phyloP scores from a whole-genome alignment of 2,797 vertebrate genomes.

The Coreius guichenoti region DNA sequence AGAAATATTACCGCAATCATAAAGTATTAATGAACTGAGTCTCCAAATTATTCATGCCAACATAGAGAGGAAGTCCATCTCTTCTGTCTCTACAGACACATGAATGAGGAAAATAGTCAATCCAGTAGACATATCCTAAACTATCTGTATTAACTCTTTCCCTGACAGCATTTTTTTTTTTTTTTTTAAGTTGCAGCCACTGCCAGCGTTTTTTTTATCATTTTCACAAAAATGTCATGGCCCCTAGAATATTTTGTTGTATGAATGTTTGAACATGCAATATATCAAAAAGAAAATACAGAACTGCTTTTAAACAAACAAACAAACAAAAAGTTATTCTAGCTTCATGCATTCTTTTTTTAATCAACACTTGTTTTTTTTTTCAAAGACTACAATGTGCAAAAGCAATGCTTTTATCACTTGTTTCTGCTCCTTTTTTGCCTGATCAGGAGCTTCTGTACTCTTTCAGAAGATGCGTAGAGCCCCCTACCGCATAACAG shows the following conservation, averaged over 20 bases:
- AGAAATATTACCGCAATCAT: slow-evolving; percentile 32
- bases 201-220: not conserved
- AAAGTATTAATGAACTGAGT: slow-evolving; percentile 37
- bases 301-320: no score
- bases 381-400: no score
- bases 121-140: not conserved
- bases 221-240: not conserved
- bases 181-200: no score
- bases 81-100: not conserved
- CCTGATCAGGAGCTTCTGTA: not conserved
- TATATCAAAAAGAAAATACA: no score
- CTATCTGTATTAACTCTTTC: not conserved
- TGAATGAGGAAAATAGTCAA: not conserved
- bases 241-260: not conserved
- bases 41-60: slow-evolving; percentile 35
- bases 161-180: not conserved
- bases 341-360: no score
- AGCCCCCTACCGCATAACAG: not conserved
- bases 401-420: no score
- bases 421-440: no score
- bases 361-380: no score
- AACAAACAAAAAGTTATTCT: no score
- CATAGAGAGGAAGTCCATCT: slow-evolving; percentile 10
- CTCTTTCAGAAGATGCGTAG: not conserved
- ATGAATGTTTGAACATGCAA: not conserved